Evolutionary conservation across 2,888 invertebrate genomes (phyloP).

Genomic region (Yponomeuta sedellus): DNA sequence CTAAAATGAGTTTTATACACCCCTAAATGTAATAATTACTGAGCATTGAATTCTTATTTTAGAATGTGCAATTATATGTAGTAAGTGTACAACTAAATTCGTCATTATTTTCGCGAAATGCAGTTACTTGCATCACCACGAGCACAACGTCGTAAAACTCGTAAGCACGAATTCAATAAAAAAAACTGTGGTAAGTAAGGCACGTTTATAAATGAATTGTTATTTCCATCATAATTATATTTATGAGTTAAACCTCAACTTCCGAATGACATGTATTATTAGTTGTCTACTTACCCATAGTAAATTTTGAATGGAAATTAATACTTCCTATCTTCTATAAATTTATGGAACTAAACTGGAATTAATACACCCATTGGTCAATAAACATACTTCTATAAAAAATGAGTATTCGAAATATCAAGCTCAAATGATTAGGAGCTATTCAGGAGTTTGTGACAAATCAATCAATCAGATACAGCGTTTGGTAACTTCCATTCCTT

Average conservation of each 20-base stretch:
- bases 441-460: slow-evolving; percentile 9
- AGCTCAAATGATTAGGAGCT: not conserved
- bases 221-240: not conserved
- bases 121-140: too few relatives aligned
- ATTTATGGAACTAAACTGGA: not conserved
- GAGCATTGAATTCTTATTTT: slow-evolving; percentile 46
- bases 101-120: not conserved
- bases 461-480: slow-evolving; percentile 25
- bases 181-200: not conserved
- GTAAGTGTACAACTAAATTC: slow-evolving; percentile 7
- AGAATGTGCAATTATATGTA: slow-evolving; percentile 15
- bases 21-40: slow-evolving; percentile 33
- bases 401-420: slow-evolving; percentile 12
- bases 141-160: not conserved
- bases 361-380: not conserved
- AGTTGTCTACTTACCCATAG: not conserved
- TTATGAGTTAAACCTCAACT: not conserved
- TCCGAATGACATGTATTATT: not conserved
- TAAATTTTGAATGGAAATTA: too few relatives aligned
- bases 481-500: slow-evolving; percentile 29
- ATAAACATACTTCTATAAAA: slow-evolving; percentile 5
- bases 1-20: slow-evolving; percentile 54
- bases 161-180: not conserved
- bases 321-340: not conserved
- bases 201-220: not conserved